These are phyloP conservation scores for Cephalopachus bancanus DNA, from an alignment of 2,797 vertebrate species.

Conservation along the genomic window DNA sequence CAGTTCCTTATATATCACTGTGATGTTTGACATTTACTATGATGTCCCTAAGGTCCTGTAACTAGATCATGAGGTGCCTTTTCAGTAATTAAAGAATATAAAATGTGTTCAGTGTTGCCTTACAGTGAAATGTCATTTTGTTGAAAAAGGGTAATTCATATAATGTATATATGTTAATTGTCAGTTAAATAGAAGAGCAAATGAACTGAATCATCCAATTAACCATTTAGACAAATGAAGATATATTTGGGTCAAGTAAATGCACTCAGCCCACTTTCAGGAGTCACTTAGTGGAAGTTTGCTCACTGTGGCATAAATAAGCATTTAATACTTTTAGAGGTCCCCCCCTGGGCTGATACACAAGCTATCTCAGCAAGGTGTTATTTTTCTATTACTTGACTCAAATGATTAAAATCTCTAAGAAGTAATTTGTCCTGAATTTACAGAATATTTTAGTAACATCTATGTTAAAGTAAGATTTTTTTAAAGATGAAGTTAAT, in stretches of 20 bases:
- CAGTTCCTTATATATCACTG: background rate
- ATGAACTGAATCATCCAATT: constrained; percentile 73
- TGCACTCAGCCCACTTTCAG: constrained; percentile 7
- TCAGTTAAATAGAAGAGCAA: constrained; percentile 70
- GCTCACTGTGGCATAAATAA: constrained; percentile 26
- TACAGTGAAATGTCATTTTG: constrained; percentile 70
- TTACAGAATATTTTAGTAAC: constrained; percentile 4
- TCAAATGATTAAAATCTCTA: background rate
- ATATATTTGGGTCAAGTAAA: constrained; percentile 64
- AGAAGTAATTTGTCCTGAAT: constrained; percentile 5
- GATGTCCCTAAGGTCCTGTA: background rate
- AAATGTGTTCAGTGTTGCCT: constrained; percentile 76
- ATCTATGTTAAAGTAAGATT: constrained; percentile 29
- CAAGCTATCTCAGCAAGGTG: background rate
- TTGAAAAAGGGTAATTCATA: constrained; percentile 69
- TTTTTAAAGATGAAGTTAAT: background rate
- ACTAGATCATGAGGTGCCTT: constrained; percentile 51
- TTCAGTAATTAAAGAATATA: constrained; percentile 69
- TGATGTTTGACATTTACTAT: constrained; percentile 47
- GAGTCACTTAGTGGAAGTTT: background rate
- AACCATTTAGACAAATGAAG: constrained; percentile 67
- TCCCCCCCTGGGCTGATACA: background rate
- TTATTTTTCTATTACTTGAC: constrained; percentile 47
- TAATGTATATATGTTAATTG: constrained; percentile 64
- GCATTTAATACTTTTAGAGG: constrained; percentile 46